phyloP scores from a whole-genome alignment of 2,888 invertebrate species.

The Arctia plantaginis region DNA sequence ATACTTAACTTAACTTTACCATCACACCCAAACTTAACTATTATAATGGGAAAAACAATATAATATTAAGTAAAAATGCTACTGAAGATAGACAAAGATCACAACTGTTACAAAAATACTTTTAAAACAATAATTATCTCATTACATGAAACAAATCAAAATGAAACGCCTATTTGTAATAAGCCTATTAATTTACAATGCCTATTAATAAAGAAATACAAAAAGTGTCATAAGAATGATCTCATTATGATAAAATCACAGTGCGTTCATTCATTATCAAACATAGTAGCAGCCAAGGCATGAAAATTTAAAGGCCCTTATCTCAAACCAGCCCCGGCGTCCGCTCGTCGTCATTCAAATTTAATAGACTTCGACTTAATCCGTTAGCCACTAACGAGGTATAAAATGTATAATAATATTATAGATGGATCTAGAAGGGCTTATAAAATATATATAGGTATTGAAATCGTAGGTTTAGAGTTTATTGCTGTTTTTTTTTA shows the following conservation, averaged over 20 bases:
- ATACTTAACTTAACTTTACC: too few relatives aligned
- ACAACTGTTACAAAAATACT: not conserved
- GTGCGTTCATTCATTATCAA: not conserved
- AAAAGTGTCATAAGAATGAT: not conserved
- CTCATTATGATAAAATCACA: not conserved
- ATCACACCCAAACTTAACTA: too few relatives aligned
- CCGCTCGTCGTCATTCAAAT: slow-evolving; percentile 26
- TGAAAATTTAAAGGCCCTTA: slow-evolving; percentile 28
- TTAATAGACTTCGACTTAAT: slow-evolving; percentile 24
- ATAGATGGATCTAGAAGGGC: slow-evolving; percentile 9
- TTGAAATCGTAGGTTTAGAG: not conserved
- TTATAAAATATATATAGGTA: not conserved
- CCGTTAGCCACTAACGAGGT: slow-evolving; percentile 28
- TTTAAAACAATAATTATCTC: too few relatives aligned
- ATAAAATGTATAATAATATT: slow-evolving; percentile 40
- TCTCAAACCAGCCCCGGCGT: slow-evolving; percentile 14
- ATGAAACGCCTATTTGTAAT: not conserved
- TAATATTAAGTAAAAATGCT: too few relatives aligned
- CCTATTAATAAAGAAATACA: not conserved
- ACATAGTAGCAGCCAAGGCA: slow-evolving; percentile 7
- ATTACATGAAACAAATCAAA: not conserved
- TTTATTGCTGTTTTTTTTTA: not conserved
- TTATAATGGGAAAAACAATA: too few relatives aligned
- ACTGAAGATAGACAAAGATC: too few relatives aligned
- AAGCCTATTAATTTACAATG: not conserved